Base-by-base conservation (phyloP, 2,888 invertebrate genomes). In the Euspilapteryx auroguttella region DNA sequence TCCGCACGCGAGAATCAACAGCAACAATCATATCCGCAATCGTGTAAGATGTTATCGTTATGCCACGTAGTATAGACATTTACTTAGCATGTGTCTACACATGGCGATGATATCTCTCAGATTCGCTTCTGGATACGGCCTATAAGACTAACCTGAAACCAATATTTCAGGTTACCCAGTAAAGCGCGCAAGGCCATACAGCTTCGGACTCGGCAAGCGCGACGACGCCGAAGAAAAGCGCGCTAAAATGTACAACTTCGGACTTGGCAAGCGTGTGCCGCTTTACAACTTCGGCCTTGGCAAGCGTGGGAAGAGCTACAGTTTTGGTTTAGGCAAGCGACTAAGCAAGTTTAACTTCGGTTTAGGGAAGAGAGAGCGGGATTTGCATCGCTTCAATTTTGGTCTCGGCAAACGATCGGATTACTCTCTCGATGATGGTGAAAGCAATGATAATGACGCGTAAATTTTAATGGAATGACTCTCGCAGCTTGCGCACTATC, bases 201-300 rank as follows among this genome's bases (percentile, higher is more conserved):
- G 82, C 14, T 86, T 86, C 44, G 86, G 86, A 0, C 63, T 86
- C n/a, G 86, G 86, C 1, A 81, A 86, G 39, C 77, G 86, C 8
- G 61, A 59, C 12, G 62, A 61, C 32, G 37, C 44, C 1, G 66
- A 71, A 36, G 66, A 71, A 27, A 69, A 69, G 30, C 56, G 73
- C 9, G 59, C 6, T 3, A 6, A 12, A 11, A 24, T 24, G 24
- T 79, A 79, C 35, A 45, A 47, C 26, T 54, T 52, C 30, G 54
- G 49, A 3, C 34, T 53, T 10, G 49, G 52, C 15, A 50, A 52
- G 32, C 29, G 49, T 8, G 13, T 61, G 0, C 44, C 64, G 14
- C 55, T 56, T 40, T 75, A 73, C 45, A 62, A 68, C 33, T 75
- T 75, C 34, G 76, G 75, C 3, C 50, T 76, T 2, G 76, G 75